Evolutionary conservation across 2,113 vertebrate species (phyloP).

Genomic region (Sterna hirundo): DNA sequence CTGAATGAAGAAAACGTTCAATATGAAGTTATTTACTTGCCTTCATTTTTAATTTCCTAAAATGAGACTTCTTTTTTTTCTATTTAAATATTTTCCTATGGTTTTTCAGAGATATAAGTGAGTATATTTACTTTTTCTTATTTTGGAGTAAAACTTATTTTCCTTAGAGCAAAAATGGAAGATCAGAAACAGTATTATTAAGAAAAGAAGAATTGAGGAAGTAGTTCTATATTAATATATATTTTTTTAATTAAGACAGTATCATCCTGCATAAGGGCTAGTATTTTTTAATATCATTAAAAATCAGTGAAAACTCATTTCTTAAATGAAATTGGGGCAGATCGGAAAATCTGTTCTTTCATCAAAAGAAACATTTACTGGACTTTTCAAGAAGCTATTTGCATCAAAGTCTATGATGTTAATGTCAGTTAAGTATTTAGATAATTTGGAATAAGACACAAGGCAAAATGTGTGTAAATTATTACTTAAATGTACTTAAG

Average conservation of each 20-base stretch:
- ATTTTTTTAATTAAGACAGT: neutral
- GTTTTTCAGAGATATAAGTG: neutral
- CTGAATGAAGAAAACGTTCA: neutral
- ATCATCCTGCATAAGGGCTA: neutral
- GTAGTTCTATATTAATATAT: neutral
- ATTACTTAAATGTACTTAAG: neutral
- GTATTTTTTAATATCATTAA: neutral
- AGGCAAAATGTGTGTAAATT: neutral
- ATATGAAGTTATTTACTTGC: neutral
- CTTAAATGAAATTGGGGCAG: neutral
- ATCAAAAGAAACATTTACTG: neutral
- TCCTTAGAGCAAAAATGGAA: neutral
- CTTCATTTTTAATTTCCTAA: neutral
- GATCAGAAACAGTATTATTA: neutral
- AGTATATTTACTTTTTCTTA: neutral
- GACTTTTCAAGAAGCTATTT: neutral
- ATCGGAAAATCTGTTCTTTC: neutral
- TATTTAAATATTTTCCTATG: neutral
- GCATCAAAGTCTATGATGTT: neutral
- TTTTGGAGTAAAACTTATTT: neutral
- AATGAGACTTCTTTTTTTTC: neutral
- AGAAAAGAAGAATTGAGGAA: neutral
- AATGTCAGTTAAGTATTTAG: neutral
- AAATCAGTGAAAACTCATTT: neutral
- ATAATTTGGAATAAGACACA: neutral